Conservation (phyloP, 2,797 vertebrate genomes). For the Pangasius djambal region DNA sequence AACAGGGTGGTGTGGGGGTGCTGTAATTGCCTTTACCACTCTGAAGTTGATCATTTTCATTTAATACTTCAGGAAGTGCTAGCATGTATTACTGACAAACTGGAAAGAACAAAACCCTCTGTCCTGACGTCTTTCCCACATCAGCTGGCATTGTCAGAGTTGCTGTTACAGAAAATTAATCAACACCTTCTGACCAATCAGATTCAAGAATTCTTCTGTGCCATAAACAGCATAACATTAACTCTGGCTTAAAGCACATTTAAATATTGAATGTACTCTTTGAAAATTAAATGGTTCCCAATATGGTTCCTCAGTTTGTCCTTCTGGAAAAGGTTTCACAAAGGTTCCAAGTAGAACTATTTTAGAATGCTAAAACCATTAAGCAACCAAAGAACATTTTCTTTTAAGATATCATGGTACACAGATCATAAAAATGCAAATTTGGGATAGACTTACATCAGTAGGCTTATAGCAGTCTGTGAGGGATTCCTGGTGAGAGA, state of each 20-base stretch:
- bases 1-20: no score
- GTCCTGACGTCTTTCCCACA: neutral
- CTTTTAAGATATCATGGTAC: neutral
- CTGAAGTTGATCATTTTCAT: neutral
- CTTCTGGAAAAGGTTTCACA: neutral
- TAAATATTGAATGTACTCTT: neutral
- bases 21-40: neutral
- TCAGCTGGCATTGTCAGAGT: neutral
- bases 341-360: neutral
- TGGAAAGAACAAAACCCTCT: neutral
- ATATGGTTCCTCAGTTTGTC: neutral
- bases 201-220: neutral
- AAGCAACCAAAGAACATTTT: neutral
- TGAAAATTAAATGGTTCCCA: neutral
- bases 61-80: neutral
- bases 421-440: neutral
- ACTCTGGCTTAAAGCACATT: neutral
- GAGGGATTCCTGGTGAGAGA: conserved; percentile 77
- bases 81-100: neutral
- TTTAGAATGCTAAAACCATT: neutral
- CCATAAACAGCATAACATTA: neutral
- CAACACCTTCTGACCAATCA: neutral
- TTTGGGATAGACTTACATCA: conserved; percentile 77
- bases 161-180: neutral
- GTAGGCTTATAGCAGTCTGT: conserved; percentile 89